Conservation (phyloP, 2,797 vertebrate genomes). For the Toxotes lorentzi region DNA sequence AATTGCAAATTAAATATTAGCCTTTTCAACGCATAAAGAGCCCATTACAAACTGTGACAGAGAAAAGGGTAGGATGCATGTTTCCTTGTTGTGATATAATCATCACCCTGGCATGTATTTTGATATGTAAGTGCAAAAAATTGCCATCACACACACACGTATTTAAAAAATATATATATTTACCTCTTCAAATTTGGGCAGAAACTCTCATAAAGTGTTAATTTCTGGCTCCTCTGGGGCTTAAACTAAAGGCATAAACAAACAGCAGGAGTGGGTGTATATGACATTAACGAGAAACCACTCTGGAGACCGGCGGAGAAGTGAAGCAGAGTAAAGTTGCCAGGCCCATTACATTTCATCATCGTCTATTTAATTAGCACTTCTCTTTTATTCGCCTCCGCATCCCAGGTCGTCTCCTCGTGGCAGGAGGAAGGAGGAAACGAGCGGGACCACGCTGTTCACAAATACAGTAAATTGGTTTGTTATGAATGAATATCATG, state of each 20-base stretch:
- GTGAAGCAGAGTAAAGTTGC: constrained; percentile 58
- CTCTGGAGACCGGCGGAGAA: constrained; percentile 48
- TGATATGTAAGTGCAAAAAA: background rate
- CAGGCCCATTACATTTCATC: constrained; percentile 65
- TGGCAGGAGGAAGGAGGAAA: constrained; percentile 26
- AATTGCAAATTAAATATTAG: background rate
- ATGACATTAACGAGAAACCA: constrained; percentile 47
- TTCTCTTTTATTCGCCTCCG: constrained; percentile 39
- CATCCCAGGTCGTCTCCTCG: constrained; percentile 14
- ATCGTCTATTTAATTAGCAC: constrained; percentile 69
- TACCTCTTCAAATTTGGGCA: constrained; percentile 17
- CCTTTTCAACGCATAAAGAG: background rate
- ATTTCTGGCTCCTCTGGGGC: constrained; percentile 12
- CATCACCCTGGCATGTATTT: background rate
- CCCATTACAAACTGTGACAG: background rate
- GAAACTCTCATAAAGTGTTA: constrained; percentile 1
- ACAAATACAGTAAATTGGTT: constrained; percentile 2
- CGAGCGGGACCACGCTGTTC: background rate
- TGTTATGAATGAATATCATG: constrained; percentile 9
- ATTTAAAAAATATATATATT: no score
- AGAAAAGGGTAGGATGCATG: background rate
- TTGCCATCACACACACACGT: background rate
- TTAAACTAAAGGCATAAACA: constrained; percentile 49
- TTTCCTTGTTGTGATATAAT: constrained; percentile 1
- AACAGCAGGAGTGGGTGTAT: constrained; percentile 46